A percentile compares a stretch with the other conserved stretches of the same genome.
These are phyloP conservation scores for Corythoichthys intestinalis DNA, from an alignment of 2,113 vertebrate genomes.

Conservation along the genomic window DNA sequence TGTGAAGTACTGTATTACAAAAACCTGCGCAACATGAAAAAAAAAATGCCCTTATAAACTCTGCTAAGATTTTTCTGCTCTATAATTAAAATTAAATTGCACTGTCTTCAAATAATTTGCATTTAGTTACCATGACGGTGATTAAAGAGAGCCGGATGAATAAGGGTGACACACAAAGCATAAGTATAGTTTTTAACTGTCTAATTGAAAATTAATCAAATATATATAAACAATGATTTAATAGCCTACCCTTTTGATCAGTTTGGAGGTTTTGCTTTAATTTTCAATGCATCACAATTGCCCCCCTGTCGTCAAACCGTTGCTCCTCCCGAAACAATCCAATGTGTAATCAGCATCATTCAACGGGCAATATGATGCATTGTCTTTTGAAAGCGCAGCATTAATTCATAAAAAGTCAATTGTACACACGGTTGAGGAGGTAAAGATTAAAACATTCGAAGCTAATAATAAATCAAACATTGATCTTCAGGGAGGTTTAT, in stretches of 20 bases:
- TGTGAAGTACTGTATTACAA: background rate
- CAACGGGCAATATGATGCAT: background rate
- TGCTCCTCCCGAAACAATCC: background rate
- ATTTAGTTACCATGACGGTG: background rate
- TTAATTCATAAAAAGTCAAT: background rate
- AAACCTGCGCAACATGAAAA: background rate
- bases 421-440: background rate
- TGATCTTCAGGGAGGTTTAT: constrained; percentile 7
- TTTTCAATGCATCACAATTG: background rate
- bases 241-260: background rate
- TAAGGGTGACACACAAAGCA: background rate
- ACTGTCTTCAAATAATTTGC: background rate
- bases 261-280: background rate
- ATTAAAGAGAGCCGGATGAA: background rate
- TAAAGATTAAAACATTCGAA: background rate
- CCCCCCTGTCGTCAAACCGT: background rate
- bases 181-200: background rate
- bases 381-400: background rate
- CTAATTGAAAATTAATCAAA: background rate
- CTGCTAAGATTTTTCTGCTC: background rate
- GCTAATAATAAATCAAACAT: constrained; percentile 10
- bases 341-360: background rate
- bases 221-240: background rate
- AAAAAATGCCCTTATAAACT: background rate
- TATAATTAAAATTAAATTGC: background rate